phyloP scores from a whole-genome alignment of 2,888 invertebrate genomes.

The Agrotis exclamationis region DNA sequence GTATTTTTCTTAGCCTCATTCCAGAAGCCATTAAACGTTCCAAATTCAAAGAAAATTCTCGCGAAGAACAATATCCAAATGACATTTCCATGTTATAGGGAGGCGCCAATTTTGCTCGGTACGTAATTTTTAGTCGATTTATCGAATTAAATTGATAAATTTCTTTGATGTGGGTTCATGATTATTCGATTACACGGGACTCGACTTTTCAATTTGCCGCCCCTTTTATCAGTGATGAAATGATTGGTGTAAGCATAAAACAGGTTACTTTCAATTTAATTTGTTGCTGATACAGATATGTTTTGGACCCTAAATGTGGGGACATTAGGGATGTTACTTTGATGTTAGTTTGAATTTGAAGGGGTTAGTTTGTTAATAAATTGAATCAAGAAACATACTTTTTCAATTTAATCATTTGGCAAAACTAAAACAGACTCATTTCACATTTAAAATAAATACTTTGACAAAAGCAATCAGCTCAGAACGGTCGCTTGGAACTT shows the following conservation, averaged over 20 bases:
- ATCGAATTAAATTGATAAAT: constrained; percentile 84
- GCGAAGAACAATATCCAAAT: constrained; percentile 76
- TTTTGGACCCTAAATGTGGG: constrained; percentile 13
- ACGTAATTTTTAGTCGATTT: constrained; percentile 82
- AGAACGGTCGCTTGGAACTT: too few species aligned
- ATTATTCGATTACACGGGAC: constrained; percentile 86
- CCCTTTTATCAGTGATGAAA: constrained; percentile 80
- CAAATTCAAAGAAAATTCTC: constrained; percentile 51
- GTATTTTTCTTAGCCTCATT: background rate
- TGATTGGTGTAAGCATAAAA: constrained; percentile 77
- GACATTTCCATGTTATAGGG: constrained; percentile 80
- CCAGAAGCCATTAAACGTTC: constrained; percentile 26
- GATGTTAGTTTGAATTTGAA: constrained; percentile 15
- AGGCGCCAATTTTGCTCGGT: constrained; percentile 82
- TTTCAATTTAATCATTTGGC: constrained; percentile 6
- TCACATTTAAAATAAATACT: too few species aligned
- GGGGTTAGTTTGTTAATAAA: constrained; percentile 38
- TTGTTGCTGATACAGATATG: constrained; percentile 42
- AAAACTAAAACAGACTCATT: too few species aligned
- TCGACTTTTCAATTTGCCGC: constrained; percentile 87
- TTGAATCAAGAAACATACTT: constrained; percentile 34
- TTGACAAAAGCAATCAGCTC: too few species aligned
- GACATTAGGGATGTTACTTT: constrained; percentile 29
- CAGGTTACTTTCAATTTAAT: constrained; percentile 66
- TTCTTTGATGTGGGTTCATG: constrained; percentile 84